Conservation (phyloP, 2,113 vertebrate genomes). For the Chaenogobius annularis region DNA sequence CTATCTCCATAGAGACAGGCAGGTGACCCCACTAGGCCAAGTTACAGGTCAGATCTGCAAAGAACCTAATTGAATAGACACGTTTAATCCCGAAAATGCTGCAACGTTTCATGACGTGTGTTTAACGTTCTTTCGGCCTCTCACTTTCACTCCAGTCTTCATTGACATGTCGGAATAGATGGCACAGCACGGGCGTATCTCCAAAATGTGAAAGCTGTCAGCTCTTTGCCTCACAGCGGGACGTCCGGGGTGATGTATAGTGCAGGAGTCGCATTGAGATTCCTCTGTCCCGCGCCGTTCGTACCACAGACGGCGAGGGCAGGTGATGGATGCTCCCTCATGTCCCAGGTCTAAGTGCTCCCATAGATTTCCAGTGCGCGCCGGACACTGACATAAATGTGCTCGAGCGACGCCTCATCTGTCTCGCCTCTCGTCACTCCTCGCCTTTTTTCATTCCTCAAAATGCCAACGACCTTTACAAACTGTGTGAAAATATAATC, state of each 20-base stretch:
- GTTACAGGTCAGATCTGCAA: too few relatives aligned
- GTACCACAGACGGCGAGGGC: constrained; percentile 49
- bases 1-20: too few relatives aligned
- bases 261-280: constrained; percentile 66
- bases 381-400: constrained; percentile 67
- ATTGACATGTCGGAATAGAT: constrained; percentile 24
- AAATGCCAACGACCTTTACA: constrained; percentile 70
- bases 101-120: too few relatives aligned
- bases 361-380: constrained; percentile 70
- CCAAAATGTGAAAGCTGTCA: constrained; percentile 28
- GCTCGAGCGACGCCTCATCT: constrained; percentile 68
- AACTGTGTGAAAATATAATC: constrained; percentile 67
- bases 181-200: constrained; percentile 17
- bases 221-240: constrained; percentile 16
- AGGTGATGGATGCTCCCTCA: constrained; percentile 74
- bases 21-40: too few relatives aligned
- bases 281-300: constrained; percentile 36
- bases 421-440: constrained; percentile 61
- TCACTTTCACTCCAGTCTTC: neutral
- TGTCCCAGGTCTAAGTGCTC: constrained; percentile 62
- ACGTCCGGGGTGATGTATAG: constrained; percentile 62
- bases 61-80: too few relatives aligned
- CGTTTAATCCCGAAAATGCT: too few relatives aligned
- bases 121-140: neutral
- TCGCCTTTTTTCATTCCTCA: constrained; percentile 39